Base-by-base conservation (phyloP, 2,113 vertebrate genomes). In the Speoplatyrhinus poulsoni region DNA sequence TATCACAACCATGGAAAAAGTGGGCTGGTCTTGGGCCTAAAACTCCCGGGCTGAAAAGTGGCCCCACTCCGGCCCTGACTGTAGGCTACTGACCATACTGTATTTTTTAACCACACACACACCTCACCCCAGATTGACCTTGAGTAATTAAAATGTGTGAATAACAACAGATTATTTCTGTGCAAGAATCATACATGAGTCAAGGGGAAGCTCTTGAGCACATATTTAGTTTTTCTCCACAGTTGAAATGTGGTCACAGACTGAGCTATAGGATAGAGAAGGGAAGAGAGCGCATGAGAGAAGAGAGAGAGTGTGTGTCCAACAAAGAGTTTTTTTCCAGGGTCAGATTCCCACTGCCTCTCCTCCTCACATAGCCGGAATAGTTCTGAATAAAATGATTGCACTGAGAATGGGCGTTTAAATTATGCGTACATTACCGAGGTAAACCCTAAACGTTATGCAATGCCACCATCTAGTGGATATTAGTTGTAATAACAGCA, bases 291-390 rank as follows among this genome's bases (percentile, higher is more conserved):
- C 2, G 26, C 26, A 26, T 26, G 2, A 26, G 26, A 26, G 26
- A 26, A 26, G 26, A 52, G 5, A 65, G 66, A 48, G 54, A 26
- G 60, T 52, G 47, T 60, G 11, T 15, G 17, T 46, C 55, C 46
- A 69, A 68, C 48, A 62, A 32, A 33, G n/a, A 69, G 82, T 80
- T 82, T 73, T 61, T 49, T 47, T 60, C 65, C 59, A 65, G 71
- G 80, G 85, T 88, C 87, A 65, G 72, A 67, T 75, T 58, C 85
- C 85, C 61, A 77, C 78, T 3, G 17, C 75, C 69, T 55, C 63
- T 41, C 81, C 75, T 65, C 9, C 60, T 48, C 75, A 73, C 79
- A 88, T 87, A 75, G 52, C 60, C 68, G 64, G 33, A 36, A 75
- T 67, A 58, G 54, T 54, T 6, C 60, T 2, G 75, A 71, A 80